phyloP scores from a whole-genome alignment of 2,113 vertebrate species.

The Baryphthengus martii region DNA sequence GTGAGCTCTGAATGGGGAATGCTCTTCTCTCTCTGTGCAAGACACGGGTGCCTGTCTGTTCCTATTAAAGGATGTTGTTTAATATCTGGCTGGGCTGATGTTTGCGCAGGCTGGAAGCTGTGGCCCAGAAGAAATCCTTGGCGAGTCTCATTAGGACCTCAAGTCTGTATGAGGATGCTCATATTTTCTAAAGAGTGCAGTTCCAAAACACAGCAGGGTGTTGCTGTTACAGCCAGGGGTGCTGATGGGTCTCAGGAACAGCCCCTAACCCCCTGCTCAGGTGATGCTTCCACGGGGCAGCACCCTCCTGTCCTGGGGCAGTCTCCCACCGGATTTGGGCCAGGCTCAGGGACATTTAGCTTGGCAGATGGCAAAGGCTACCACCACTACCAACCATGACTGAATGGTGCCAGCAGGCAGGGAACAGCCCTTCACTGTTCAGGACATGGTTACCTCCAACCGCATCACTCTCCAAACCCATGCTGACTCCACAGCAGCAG shows the following conservation, averaged over 20 bases:
- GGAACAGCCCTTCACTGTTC: background rate
- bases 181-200: background rate
- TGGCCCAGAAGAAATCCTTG: background rate
- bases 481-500: background rate
- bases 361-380: background rate
- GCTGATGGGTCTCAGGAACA: background rate
- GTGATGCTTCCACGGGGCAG: background rate
- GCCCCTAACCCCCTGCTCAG: background rate
- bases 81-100: background rate
- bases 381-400: fast-evolving
- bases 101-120: background rate
- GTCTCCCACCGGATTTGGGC: background rate
- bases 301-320: background rate
- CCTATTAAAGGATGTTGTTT: constrained; percentile 47
- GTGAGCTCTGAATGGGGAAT: background rate
- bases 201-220: background rate
- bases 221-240: background rate
- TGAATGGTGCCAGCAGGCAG: background rate
- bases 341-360: background rate
- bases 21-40: background rate
- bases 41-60: background rate
- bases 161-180: background rate
- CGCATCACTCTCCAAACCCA: background rate
- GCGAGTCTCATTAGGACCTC: background rate
- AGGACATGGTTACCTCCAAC: background rate